Evolutionary conservation across 2,797 vertebrate species (phyloP).

Genomic region (Echiichthys vipera): DNA sequence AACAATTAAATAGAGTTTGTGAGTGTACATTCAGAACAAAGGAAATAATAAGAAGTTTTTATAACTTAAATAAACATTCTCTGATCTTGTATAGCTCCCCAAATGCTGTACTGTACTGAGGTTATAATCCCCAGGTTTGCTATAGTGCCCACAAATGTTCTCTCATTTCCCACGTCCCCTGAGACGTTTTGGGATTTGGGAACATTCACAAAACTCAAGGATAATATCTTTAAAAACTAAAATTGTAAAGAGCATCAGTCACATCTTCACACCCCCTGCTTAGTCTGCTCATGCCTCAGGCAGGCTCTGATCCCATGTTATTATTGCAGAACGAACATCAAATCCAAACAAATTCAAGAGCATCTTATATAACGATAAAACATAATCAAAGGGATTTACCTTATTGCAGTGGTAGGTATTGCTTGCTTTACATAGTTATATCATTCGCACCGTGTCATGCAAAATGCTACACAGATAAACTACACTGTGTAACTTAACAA

Average conservation of each 20-base stretch:
- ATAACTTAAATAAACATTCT: conserved; percentile 18
- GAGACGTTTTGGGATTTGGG: neutral
- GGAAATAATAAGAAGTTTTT: neutral
- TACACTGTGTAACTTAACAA: conserved; percentile 32
- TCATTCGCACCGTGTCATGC: conserved; percentile 64
- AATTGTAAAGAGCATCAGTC: neutral
- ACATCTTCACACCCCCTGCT: neutral
- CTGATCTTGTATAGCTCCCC: neutral
- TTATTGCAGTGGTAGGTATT: conserved; percentile 49
- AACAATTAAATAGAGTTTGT: conserved; percentile 23
- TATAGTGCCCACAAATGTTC: neutral
- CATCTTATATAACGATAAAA: conserved; percentile 34
- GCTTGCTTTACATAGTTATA: conserved; percentile 51
- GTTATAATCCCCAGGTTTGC: neutral
- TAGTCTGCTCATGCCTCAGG: conserved; percentile 16
- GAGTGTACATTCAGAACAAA: conserved; percentile 28
- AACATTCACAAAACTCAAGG: conserved; percentile 3
- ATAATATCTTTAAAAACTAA: conserved; percentile 1
- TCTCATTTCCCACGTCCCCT: neutral
- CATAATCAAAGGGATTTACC: conserved; percentile 27
- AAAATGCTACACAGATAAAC: conserved; percentile 48
- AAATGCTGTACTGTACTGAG: neutral
- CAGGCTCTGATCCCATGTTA: conserved; percentile 8
- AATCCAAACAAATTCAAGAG: conserved; percentile 19
- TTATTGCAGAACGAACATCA: conserved; percentile 43